Evolutionary conservation across 2,113 vertebrate species (phyloP).

Genomic region (Empidonax alnorum): DNA sequence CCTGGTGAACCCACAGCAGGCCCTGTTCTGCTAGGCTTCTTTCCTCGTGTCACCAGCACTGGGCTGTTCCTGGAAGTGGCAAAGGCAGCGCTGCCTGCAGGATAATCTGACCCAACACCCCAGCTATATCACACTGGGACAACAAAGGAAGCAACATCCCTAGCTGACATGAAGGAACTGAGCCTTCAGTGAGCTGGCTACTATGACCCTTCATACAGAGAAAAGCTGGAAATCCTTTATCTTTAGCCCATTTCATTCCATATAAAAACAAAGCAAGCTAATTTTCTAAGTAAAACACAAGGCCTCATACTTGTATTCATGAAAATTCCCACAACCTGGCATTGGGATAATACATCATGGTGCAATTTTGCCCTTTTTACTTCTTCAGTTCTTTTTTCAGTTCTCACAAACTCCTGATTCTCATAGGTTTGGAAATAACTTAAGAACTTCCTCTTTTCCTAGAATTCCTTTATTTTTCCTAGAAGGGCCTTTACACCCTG

Average conservation of each 20-base stretch:
- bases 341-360: not conserved
- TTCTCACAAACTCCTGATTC: not conserved
- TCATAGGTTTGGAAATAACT: not conserved
- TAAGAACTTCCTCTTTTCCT: not conserved
- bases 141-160: rapidly evolving
- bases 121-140: not conserved
- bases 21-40: not conserved
- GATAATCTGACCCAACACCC: not conserved
- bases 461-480: not conserved
- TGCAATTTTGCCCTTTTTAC: not conserved
- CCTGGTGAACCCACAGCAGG: not conserved
- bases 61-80: not conserved
- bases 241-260: not conserved
- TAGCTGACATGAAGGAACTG: not conserved
- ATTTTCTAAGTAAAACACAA: not conserved
- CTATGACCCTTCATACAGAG: not conserved
- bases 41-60: not conserved
- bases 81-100: not conserved
- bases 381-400: not conserved
- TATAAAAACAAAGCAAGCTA: not conserved
- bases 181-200: not conserved
- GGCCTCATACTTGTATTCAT: not conserved
- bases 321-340: not conserved
- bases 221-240: not conserved
- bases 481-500: not conserved